A percentile compares a stretch with the other conserved stretches of the same genome.
Conservation (phyloP, 92 coral and sea anemone species). For the Phenganax subtilis region DNA sequence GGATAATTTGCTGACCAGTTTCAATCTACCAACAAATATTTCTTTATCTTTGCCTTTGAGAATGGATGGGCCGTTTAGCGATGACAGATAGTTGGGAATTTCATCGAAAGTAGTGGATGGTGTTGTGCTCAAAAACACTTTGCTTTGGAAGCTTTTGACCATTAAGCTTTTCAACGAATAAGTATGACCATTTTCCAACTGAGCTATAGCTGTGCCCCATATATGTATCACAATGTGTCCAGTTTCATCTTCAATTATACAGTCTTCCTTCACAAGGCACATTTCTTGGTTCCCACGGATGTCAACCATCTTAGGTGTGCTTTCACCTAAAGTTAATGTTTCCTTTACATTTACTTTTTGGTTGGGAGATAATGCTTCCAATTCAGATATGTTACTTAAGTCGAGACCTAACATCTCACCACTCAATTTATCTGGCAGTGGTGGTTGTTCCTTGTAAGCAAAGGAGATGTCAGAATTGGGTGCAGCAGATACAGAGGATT, state of each 20-base stretch:
- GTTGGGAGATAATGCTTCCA: constrained; percentile 42
- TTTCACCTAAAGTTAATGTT: constrained; percentile 44
- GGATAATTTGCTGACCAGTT: constrained; percentile 46
- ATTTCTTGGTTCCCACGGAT: constrained; percentile 38
- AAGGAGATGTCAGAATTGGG: constrained; percentile 50
- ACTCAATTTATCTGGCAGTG: constrained; percentile 1
- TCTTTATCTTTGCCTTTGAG: constrained; percentile 40
- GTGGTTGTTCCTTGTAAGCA: constrained; percentile 30
- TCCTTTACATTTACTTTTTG: constrained; percentile 56
- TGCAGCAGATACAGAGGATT: constrained; percentile 44
- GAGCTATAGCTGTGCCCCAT: constrained; percentile 48
- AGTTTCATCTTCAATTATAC: constrained; percentile 54
- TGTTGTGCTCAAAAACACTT: constrained; percentile 48
- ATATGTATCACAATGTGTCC: constrained; percentile 51
- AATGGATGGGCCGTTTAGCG: constrained; percentile 49
- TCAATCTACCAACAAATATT: constrained; percentile 40
- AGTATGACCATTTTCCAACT: constrained; percentile 39
- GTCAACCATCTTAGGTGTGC: constrained; percentile 46
- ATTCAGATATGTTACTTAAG: background rate
- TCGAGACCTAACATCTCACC: background rate
- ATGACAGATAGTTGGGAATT: constrained; percentile 35
- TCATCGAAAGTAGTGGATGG: constrained; percentile 43
- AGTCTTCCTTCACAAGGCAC: constrained; percentile 56
- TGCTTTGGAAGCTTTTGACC: constrained; percentile 46
- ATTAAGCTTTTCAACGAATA: constrained; percentile 49